A percentile compares a stretch with the other conserved stretches of the same genome.
Evolutionary conservation across 2,888 invertebrate species (phyloP).

Genomic region (Anticlea derivata): DNA sequence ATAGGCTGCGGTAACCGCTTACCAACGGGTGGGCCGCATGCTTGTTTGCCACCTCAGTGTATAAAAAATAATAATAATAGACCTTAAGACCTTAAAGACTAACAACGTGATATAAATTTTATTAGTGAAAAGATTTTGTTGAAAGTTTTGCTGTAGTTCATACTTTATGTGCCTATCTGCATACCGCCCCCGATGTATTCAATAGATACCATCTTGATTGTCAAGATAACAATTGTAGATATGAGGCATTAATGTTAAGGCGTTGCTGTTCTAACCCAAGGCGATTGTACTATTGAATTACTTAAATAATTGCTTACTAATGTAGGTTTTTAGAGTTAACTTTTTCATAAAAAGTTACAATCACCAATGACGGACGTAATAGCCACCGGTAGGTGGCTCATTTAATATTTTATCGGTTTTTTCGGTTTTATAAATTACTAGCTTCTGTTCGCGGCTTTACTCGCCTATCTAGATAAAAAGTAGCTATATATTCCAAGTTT

Average conservation of each 20-base stretch:
- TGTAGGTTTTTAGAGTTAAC: slow-evolving; percentile 1
- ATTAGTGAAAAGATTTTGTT: too few relatives aligned
- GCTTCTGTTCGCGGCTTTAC: too few relatives aligned
- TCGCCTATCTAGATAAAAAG: too few relatives aligned
- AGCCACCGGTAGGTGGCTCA: too few relatives aligned
- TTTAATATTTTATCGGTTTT: too few relatives aligned
- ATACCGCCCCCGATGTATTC: slow-evolving; percentile 45
- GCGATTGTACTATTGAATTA: slow-evolving; percentile 7
- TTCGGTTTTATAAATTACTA: too few relatives aligned
- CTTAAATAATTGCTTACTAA: slow-evolving; percentile 8
- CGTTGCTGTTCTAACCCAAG: slow-evolving; percentile 13
- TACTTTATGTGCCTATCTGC: slow-evolving; percentile 23
- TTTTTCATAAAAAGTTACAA: background rate
- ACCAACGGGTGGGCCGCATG: too few relatives aligned
- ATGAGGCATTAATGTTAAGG: slow-evolving; percentile 42
- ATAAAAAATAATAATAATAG: background rate
- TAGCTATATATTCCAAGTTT: too few relatives aligned
- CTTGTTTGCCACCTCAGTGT: too few relatives aligned
- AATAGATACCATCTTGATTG: slow-evolving; percentile 53
- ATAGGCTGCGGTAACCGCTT: too few relatives aligned
- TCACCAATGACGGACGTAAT: background rate
- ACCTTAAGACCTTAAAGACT: too few relatives aligned
- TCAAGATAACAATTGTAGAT: slow-evolving; percentile 60
- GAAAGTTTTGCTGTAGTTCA: slow-evolving; percentile 39
- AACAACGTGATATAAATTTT: too few relatives aligned